Evolutionary conservation across 2,888 invertebrate species (phyloP), one percentile per base, ranked within the genome.

Genomic region (Heliconius ethilla): DNA sequence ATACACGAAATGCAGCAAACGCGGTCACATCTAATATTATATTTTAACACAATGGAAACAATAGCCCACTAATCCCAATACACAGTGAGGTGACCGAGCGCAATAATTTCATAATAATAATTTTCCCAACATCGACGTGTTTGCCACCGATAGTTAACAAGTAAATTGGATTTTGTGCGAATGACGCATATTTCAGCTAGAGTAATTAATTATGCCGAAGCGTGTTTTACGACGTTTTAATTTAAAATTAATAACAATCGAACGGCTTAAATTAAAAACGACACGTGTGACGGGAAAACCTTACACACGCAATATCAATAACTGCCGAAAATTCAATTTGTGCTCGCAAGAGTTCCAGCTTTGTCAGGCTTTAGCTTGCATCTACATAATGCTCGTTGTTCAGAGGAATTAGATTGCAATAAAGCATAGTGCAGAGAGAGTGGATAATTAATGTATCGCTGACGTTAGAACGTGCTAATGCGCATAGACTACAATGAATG

Each of bases 21-120:
- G 75, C 76, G 79, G 82, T 82, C 80, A 78, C 70, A 81, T 74
- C 76, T 79, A 77, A 81, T 82, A 79, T 84, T 81, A 82, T 82
- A 83, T 77, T 79, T 76, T 40, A 78, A 79, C 79, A 81, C 78
- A 81, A 79, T 79, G 76, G 75, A 80, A 82, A 84, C 84, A 84
- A 85, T 83, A 82, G 82, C 77, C 82, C 83, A 80, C 86, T 85
- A 87, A 87, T 86, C 84, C 83, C 82, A 79, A 82, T 84, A 85
- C 85, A 86, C 83, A 78, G 83, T 77, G 84, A 86, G 83, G 87
- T 88, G 89, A 87, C 89, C 88, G 84, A 85, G 84, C 82, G 86
- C 87, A 89, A 91, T 92, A 91, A 92, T 90, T 91, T 89, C 86
- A 87, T 89, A 90, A 89, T 89, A 91, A 89, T 88, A 88, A 89